Evolutionary conservation across 2,888 invertebrate genomes (phyloP).

Genomic region (Azorinus chamasolen): DNA sequence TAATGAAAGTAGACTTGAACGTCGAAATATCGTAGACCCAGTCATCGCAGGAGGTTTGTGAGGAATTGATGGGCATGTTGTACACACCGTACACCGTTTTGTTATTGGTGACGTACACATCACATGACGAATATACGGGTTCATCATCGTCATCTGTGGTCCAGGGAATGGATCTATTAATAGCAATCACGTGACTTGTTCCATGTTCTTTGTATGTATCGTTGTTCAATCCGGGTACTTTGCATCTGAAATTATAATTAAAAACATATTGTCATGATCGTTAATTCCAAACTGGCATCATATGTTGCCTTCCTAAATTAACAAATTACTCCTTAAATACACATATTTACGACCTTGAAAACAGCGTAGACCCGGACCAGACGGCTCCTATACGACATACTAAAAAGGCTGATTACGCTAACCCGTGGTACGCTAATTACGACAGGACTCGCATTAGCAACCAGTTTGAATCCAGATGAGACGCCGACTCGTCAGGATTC

Average conservation of each 20-base stretch:
- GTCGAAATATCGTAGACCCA: constrained; percentile 69
- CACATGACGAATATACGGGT: constrained; percentile 37
- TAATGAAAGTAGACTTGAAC: constrained; percentile 64
- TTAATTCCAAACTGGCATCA: no score
- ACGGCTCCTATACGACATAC: no score
- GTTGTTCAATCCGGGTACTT: constrained; percentile 43
- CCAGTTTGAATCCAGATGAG: no score
- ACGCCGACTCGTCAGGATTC: no score
- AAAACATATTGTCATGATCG: no score
- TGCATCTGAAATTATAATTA: constrained; percentile 54
- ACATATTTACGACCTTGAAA: no score
- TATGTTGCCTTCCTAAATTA: no score
- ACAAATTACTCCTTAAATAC: no score
- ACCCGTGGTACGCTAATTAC: no score
- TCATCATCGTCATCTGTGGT: constrained; percentile 36
- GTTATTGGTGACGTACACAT: constrained; percentile 37
- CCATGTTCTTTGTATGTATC: constrained; percentile 61
- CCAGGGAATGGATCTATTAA: constrained; percentile 65
- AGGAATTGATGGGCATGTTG: constrained; percentile 32
- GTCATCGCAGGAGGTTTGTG: constrained; percentile 38
- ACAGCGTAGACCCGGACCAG: no score
- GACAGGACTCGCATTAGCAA: neutral
- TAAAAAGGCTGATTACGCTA: no score
- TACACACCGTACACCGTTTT: constrained; percentile 24
- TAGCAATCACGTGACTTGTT: constrained; percentile 35